phyloP scores from a whole-genome alignment of 1,140 invertebrate species.

The Megalonaias nervosa region DNA sequence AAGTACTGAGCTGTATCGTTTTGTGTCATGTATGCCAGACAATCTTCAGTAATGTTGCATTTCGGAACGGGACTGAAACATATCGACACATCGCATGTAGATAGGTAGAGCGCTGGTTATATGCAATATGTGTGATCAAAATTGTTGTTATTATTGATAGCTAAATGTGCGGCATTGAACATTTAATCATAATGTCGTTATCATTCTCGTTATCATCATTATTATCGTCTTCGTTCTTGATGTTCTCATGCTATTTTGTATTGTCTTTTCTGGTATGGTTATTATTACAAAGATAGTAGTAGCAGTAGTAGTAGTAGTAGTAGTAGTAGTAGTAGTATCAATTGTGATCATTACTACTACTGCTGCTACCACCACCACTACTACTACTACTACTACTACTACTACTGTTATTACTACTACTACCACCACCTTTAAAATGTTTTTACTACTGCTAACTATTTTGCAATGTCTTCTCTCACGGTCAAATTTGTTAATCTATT shows the following conservation, averaged over 20 bases:
- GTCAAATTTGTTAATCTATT: not conserved
- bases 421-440: no score
- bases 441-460: no score
- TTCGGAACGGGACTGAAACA: conserved; percentile 31
- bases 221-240: not conserved
- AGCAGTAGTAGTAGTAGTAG: no score
- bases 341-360: no score
- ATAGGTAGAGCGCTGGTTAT: not conserved
- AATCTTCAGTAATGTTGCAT: conserved; percentile 41
- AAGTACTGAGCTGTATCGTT: conserved; percentile 31
- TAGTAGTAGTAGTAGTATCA: no score
- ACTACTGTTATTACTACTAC: no score
- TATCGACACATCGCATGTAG: not conserved
- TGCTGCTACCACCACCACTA: no score
- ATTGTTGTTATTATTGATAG: not conserved
- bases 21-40: conserved; percentile 44
- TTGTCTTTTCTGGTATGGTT: no score
- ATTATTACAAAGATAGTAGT: no score
- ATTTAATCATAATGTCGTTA: not conserved
- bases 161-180: not conserved
- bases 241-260: no score
- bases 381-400: no score
- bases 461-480: no score
- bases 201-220: not conserved
- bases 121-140: not conserved